Percentiles rank a stretch among this genome's conserved stretches.
Conservation (phyloP, 2,113 vertebrate species). For the Oncorhynchus gorbuscha region DNA sequence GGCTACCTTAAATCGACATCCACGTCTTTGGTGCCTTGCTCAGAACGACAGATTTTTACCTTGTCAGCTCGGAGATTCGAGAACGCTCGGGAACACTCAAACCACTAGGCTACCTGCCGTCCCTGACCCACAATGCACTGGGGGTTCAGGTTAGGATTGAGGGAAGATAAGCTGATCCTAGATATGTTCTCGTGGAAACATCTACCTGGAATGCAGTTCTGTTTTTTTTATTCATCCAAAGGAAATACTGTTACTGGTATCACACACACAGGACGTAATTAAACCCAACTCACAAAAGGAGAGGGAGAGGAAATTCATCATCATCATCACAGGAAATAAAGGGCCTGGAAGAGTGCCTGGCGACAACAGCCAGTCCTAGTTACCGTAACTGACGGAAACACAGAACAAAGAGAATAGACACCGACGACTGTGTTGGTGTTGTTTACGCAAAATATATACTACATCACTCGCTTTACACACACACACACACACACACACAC, state of each 20-base stretch:
- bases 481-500: neutral
- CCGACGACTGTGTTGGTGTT: too few relatives aligned
- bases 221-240: too few relatives aligned
- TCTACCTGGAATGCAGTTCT: too few relatives aligned
- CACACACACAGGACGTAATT: conserved; percentile 54
- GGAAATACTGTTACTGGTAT: too few relatives aligned
- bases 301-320: neutral
- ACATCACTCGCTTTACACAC: neutral
- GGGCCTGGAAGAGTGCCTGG: neutral
- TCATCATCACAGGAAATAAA: conserved; percentile 56
- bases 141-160: conserved; percentile 3
- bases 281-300: conserved; percentile 49
- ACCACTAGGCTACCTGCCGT: too few relatives aligned
- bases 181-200: too few relatives aligned
- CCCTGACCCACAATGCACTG: conserved; percentile 33
- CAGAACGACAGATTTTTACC: too few relatives aligned
- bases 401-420: neutral
- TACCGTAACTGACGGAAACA: neutral
- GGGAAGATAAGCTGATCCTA: too few relatives aligned
- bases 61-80: too few relatives aligned
- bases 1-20: too few relatives aligned
- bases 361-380: neutral
- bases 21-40: too few relatives aligned
- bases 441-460: neutral
- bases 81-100: too few relatives aligned